phyloP scores from a whole-genome alignment of 2,888 invertebrate genomes.

The Zaprionus bogoriensis region DNA sequence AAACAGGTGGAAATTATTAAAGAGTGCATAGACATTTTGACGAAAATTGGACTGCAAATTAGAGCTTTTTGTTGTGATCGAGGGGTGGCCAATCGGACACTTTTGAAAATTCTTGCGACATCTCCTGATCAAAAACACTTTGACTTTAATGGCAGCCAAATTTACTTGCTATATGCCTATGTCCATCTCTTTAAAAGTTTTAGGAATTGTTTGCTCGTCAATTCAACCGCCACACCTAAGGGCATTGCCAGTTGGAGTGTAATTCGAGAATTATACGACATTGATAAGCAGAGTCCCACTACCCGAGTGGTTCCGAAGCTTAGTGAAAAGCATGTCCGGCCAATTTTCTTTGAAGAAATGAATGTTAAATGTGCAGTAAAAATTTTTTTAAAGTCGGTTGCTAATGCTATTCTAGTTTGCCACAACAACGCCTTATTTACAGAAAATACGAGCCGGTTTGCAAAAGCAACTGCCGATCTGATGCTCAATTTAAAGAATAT shows the following conservation, averaged over 20 bases:
- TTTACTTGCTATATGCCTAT: not conserved
- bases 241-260: too few species aligned
- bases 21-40: not conserved
- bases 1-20: not conserved
- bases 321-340: too few species aligned
- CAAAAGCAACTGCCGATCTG: not conserved
- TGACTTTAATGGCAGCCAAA: not conserved
- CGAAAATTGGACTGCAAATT: not conserved
- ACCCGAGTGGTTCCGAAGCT: too few species aligned
- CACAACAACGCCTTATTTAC: not conserved
- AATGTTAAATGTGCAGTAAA: too few species aligned
- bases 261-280: too few species aligned
- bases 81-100: too few species aligned
- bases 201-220: not conserved
- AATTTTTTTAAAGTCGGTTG: not conserved
- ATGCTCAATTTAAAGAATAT: not conserved
- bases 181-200: not conserved
- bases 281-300: too few species aligned
- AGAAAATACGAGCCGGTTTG: not conserved
- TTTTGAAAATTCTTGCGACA: too few species aligned
- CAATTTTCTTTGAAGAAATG: too few species aligned
- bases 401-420: not conserved
- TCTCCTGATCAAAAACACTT: not conserved
- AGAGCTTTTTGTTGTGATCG: not conserved
- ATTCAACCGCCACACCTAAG: too few species aligned